Base-by-base conservation (phyloP, 1,140 invertebrate genomes). In the Dendroctonus ponderosae region DNA sequence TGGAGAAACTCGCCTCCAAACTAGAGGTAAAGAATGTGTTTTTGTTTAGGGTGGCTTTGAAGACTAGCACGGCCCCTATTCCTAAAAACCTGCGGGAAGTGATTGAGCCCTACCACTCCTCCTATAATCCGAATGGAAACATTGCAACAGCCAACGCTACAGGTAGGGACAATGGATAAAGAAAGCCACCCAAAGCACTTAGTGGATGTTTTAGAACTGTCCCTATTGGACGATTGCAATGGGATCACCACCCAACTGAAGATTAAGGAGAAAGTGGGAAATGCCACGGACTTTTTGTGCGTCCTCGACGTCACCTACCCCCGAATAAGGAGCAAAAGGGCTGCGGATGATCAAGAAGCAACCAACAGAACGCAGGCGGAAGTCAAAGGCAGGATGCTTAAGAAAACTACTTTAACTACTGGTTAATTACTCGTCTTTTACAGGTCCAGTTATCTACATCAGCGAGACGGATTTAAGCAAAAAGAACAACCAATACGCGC, bases 81-180 rank as follows among this genome's bases (percentile, higher is more conserved):
- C 64, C 71, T 14, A 57, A 46, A 11, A 60, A 69, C 59, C 66
- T 75, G 9, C 68, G 72, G 57, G 54, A 63, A 50, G 49, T 71
- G 7, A 63, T 71, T 8, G 54, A 69, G 37, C 67, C 64, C 8
- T 68, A 62, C 66, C 52, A 70, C 44, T 72, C 68, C 3, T 53
- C 67, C 49, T 75, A 70, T 58, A 74, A 68, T 63, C 69, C 74
- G 2, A 75, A 75, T 67, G 72, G 68, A n/a, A 67, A 71, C 60
- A 49, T 75, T 12, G 68, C 39, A 14, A 61, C 52, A 26, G 61
- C 71, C 54, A 68, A 74, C 44, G 63, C 68, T 7, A 69, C 65
- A 58, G 73, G 73, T 75, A 71, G 53, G 62, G 46, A 50, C 0
- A 53, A 62, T 43, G n/a, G 53, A 46, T 48, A 5, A 60, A 44